Percentiles rank a stretch among this genome's conserved stretches.
phyloP scores from a whole-genome alignment of 2,797 vertebrate genomes.

The Hybognathus amarus region DNA sequence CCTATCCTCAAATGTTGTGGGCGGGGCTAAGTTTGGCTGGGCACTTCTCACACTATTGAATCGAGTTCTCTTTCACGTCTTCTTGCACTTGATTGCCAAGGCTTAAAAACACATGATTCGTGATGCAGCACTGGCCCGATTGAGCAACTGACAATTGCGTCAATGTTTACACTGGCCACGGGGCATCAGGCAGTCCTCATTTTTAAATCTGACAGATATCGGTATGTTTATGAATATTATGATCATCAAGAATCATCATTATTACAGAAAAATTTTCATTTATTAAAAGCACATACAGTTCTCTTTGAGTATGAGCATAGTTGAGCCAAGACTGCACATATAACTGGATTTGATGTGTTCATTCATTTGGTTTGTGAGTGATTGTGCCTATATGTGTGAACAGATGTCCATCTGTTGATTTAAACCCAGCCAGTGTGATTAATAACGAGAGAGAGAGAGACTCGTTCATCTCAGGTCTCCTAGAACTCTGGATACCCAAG shows the following conservation, averaged over 20 bases:
- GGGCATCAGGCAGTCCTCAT: too few relatives aligned
- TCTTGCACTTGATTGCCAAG: too few relatives aligned
- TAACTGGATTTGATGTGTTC: neutral
- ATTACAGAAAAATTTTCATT: neutral
- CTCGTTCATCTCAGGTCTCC: neutral
- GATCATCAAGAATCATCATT: neutral
- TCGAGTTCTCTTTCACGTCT: too few relatives aligned
- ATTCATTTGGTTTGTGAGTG: neutral
- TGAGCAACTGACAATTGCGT: too few relatives aligned
- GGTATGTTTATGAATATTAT: neutral
- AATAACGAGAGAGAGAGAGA: neutral
- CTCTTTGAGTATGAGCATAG: neutral
- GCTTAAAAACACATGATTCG: too few relatives aligned
- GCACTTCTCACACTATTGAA: too few relatives aligned
- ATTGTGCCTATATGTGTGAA: slow-evolving; percentile 9
- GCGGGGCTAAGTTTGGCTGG: too few relatives aligned
- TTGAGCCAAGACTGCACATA: neutral
- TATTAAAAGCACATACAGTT: neutral
- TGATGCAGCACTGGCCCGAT: too few relatives aligned
- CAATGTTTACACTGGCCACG: too few relatives aligned
- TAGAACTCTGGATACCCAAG: neutral
- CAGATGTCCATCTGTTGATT: slow-evolving; percentile 25
- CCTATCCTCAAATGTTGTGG: too few relatives aligned
- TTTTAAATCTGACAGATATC: neutral
- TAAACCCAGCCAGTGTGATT: slow-evolving; percentile 11